Conservation (phyloP, 2,797 vertebrate species). For the Loris lydekkerianus region DNA sequence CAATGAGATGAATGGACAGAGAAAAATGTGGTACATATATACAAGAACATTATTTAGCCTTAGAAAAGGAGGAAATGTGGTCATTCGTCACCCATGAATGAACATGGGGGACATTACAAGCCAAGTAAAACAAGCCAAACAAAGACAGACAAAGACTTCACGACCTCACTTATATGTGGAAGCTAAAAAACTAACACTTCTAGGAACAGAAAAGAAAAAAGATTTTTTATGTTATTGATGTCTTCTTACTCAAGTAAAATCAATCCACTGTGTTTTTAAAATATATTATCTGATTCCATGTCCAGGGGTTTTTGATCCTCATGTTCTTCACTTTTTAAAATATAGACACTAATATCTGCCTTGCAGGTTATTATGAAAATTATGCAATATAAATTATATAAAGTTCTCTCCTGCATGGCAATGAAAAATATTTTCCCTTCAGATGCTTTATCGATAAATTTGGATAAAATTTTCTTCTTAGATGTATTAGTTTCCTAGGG, state of each 20-base stretch:
- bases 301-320: neutral
- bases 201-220: neutral
- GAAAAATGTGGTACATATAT: neutral
- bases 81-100: neutral
- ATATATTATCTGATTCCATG: neutral
- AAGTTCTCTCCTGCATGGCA: neutral
- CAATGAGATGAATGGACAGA: neutral
- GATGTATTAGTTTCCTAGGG: neutral
- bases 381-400: neutral
- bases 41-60: neutral
- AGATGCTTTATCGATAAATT: neutral
- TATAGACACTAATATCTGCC: neutral
- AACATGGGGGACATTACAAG: neutral
- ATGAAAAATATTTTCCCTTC: neutral
- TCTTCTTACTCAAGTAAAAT: slow-evolving; percentile 20
- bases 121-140: neutral
- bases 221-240: neutral
- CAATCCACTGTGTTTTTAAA: slow-evolving; percentile 2
- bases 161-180: neutral
- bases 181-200: neutral
- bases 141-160: neutral
- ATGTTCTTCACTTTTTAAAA: slow-evolving; percentile 39
- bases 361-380: neutral
- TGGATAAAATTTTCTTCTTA: neutral
- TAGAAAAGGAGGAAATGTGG: neutral